Evolutionary conservation across 2,113 vertebrate species (phyloP), one percentile per base, ranked within the genome.

Genomic region (Phoxinus phoxinus): DNA sequence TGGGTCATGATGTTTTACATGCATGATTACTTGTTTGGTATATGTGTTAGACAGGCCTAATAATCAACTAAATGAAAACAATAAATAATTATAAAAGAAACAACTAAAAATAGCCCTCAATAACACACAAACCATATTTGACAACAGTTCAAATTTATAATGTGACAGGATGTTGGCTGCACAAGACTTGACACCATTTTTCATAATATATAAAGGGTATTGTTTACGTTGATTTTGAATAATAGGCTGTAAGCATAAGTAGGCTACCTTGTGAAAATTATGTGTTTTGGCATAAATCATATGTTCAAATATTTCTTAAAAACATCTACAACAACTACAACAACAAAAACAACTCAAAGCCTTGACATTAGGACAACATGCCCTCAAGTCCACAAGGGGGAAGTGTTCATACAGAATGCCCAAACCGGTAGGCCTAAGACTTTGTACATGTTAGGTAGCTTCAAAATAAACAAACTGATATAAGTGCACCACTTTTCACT

Each of bases 381-480:
- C 77, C 61, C 32, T 76, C 9, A 74, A 87, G 13, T 41, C 35
- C 92, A 89, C 91, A 90, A 93, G 93, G 92, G 91, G 90, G 90
- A 9, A 87, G 87, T 90, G 78, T 87, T 86, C 77, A 86, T 84
- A 83, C 86, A 90, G 48, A 87, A 88, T 85, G 48, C 37, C 41
- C 17, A 63, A 71, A 41, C 13, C 23, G 32, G 17, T 5, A 41
- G 37, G 37, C 37, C 37, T 41, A 58, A 44, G 25, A 23, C 59
- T 51, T 53, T 35, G 56, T 19, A 23, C 58, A 23, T n/a, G 30
- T 63, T 25, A 17, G 58, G 9, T 61, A 25, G 2, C 19, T 23
- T 21, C 27, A 23, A 67, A 51, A 1, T 25, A 15, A 76, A 19
- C 25, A 30, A 53, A 32, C 7, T 9, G 25, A 32, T 53, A 25